Base-by-base conservation (phyloP, 1,140 invertebrate genomes). In the Bombus consobrinus region DNA sequence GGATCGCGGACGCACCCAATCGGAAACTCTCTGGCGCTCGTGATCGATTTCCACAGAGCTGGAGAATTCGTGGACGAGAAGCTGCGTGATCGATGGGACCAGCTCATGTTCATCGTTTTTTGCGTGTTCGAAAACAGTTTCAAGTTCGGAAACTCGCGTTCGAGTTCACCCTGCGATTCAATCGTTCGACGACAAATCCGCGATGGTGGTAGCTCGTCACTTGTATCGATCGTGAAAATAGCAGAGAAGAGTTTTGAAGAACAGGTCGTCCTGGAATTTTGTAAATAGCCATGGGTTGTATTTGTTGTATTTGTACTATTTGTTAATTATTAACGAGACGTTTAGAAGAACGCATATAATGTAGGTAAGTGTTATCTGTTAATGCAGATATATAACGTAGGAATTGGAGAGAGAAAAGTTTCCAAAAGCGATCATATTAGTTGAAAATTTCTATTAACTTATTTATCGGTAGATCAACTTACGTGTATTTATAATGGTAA, bases 11-110 rank as follows among this genome's bases (percentile, higher is more conserved):
- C 10, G 32, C 64, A 66, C 6, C 13, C 64, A 25, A 68, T 34
- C 32, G 64, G 41, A 79, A 79, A 62, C 75, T 62, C 34, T 15
- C 57, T n/a, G 13, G 28, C 74, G 34, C 10, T 74, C n/a, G 62
- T 68, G n/a, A 81, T 81, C 79, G 68, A 81, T 81, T 39, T 53
- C 43, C 76, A 53, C 47, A 43, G 68, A 79, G 39, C n/a, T 47
- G 39, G 77, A 79, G 39, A 34, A n/a, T 41, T 68, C 77, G 22
- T n/a, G 59, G 39, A 32, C 62, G 37, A 41, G n/a, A 64, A 39
- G 57, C 47, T 39, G 39, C 28, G 62, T 81, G 79, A 81, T 72
- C 68, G 79, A 81, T 81, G 78, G 28, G 47, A 9, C 32, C 32
- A 12, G 34, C n/a, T 32, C 39, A 25, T 59, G 37, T 13, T 64